A percentile compares a stretch with the other conserved stretches of the same genome.
Evolutionary conservation across 2,888 invertebrate genomes (phyloP).

Genomic region (Spatulosminthurus flaviceps): DNA sequence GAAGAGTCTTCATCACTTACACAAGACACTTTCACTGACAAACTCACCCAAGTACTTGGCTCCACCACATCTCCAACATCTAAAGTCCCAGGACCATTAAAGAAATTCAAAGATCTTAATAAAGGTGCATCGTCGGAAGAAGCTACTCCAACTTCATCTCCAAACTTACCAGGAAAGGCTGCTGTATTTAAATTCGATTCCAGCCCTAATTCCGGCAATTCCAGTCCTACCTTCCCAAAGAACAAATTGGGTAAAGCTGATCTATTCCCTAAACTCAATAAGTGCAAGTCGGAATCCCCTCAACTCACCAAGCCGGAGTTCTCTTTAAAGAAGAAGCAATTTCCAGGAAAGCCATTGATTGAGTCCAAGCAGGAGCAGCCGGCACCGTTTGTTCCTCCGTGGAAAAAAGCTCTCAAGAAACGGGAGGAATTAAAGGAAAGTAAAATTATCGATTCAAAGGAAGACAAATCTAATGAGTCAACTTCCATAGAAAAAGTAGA

Average conservation of each 20-base stretch:
- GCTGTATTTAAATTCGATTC: background rate
- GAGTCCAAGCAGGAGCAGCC: background rate
- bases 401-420: background rate
- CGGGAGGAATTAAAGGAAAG: too few relatives aligned
- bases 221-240: background rate
- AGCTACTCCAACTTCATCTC: background rate
- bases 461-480: too few relatives aligned
- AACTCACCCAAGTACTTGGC: background rate
- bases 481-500: too few relatives aligned
- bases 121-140: background rate
- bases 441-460: too few relatives aligned
- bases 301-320: background rate
- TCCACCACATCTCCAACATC: background rate
- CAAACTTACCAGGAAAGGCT: slow-evolving; percentile 4
- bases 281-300: background rate
- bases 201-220: background rate
- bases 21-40: background rate
- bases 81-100: background rate
- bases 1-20: background rate
- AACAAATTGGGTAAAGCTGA: background rate
- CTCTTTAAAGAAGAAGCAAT: background rate
- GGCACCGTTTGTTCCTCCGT: background rate
- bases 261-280: background rate
- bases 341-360: background rate
- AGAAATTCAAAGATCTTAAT: background rate